Percentiles rank a stretch among this genome's conserved stretches.
These are phyloP conservation scores for Hesperia comma DNA, from an alignment of 2,888 invertebrate genomes.

Conservation along the genomic window DNA sequence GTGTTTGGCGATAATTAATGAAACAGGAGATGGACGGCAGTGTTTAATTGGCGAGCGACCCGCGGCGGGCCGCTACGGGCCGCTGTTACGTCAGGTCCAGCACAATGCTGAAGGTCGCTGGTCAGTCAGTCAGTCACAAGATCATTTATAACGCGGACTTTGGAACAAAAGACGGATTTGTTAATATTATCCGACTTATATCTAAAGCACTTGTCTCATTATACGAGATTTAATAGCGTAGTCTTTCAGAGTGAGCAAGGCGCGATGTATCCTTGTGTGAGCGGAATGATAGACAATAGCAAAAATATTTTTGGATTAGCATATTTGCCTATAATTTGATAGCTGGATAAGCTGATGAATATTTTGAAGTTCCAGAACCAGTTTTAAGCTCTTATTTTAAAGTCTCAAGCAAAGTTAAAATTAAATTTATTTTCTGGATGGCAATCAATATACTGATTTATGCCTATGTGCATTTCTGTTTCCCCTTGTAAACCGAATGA, in stretches of 20 bases:
- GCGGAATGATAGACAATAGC: too few species aligned
- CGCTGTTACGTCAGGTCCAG: constrained; percentile 9
- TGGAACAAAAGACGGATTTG: constrained; percentile 30
- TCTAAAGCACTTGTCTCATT: constrained; percentile 2
- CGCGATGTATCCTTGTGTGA: neutral
- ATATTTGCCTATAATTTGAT: too few species aligned
- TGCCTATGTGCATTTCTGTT: too few species aligned
- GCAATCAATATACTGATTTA: too few species aligned
- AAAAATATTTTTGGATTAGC: too few species aligned
- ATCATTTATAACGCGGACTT: constrained; percentile 23
- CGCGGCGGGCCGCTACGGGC: neutral
- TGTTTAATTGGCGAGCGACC: constrained; percentile 1
- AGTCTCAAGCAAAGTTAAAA: too few species aligned
- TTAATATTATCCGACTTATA: constrained; percentile 33
- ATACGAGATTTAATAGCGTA: too few species aligned
- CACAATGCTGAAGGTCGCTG: constrained; percentile 29
- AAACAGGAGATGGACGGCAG: neutral
- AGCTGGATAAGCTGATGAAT: too few species aligned
- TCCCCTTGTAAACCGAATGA: too few species aligned
- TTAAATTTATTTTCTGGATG: too few species aligned
- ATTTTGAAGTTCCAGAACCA: too few species aligned
- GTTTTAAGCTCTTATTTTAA: too few species aligned
- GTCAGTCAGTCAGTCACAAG: constrained; percentile 27
- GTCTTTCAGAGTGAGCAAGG: neutral
- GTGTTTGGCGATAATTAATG: neutral